phyloP scores from a whole-genome alignment of 2,113 vertebrate genomes.

The western clawed frog (Xenopus tropicalis) region DNA sequence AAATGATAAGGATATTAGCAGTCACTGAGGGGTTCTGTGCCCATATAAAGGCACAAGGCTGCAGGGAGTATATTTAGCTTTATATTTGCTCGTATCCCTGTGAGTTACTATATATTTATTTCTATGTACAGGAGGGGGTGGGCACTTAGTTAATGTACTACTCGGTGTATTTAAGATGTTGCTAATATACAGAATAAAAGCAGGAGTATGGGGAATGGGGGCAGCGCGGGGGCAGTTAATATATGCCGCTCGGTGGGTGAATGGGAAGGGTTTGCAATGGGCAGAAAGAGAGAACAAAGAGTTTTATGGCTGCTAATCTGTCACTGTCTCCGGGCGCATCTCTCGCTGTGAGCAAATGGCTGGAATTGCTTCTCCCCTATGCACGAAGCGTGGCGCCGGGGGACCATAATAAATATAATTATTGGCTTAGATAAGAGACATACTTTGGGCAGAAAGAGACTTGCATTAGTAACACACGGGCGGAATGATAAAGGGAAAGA shows the following conservation, averaged over 20 bases:
- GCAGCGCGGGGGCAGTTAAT: neutral
- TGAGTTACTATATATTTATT: too few species aligned
- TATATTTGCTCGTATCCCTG: too few species aligned
- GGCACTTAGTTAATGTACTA: too few species aligned
- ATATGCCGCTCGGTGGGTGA: neutral
- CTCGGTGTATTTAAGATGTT: too few species aligned
- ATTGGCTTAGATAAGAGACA: slow-evolving; percentile 39
- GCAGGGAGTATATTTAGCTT: too few species aligned
- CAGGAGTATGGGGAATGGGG: too few species aligned
- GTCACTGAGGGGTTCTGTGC: too few species aligned
- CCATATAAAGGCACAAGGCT: too few species aligned
- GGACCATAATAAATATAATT: slow-evolving; percentile 43
- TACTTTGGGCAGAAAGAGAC: slow-evolving; percentile 12
- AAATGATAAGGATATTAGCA: too few species aligned
- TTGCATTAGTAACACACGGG: slow-evolving; percentile 35
- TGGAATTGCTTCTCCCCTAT: slow-evolving; percentile 38
- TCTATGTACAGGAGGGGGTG: too few species aligned
- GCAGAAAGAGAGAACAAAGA: slow-evolving; percentile 39
- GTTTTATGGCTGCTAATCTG: slow-evolving; percentile 43
- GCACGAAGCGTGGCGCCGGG: slow-evolving; percentile 22
- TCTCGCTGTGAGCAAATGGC: slow-evolving; percentile 36
- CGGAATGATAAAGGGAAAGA: slow-evolving; percentile 33
- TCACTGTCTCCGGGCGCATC: slow-evolving; percentile 36
- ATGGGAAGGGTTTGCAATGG: neutral
- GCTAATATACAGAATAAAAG: too few species aligned